Base-by-base conservation (phyloP, 2,113 vertebrate species). In the Ciconia stormi region DNA sequence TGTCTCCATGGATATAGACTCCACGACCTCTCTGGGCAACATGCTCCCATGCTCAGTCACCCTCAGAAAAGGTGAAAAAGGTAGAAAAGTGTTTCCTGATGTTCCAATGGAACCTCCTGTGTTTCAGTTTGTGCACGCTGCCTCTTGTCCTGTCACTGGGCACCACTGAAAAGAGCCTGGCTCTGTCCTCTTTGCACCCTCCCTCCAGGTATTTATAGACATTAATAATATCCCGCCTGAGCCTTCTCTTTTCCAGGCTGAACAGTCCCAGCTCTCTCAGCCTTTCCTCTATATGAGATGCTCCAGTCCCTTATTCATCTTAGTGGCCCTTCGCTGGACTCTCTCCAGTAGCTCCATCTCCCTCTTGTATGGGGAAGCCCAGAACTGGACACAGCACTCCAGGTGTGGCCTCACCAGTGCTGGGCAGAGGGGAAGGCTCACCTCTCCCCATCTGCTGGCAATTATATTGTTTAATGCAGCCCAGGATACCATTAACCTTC, bases 151-250 rank as follows among this genome's bases (percentile, higher is more conserved):
- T 50, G n/a, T 46, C 46, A 61, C 26, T 34, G 13, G 42, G 20
- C 18, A 40, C 4, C 10, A 32, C 13, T 1, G 0, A 18, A 52
- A 52, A 42, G 5, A 25, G 30, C 13, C 22, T 44, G 20, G 3
- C 16, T 17, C 6, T 2, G 3, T 27, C 5, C 8, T 58, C 69
- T 65, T 73, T 58, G 29, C 40, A 82, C 9, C 3, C 9, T 58
- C 59, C 30, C 22, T 86, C 61, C 18, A 58, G 20, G 8, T 72
- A 10, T 30, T 61, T 55, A 50, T 3, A 81, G 25, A 59, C 3
- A 30, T 47, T 3, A 63, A 2, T 21, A 79, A 74, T 25, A 71
- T 16, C 32, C 4, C 2, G 2, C 8, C 26, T 30, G 16, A 55
- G 34, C 16, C 18, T 69, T 59, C 53, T 72, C 29, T 73, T 70